Evolutionary conservation across 2,113 vertebrate species (phyloP).

Genomic region (Ia io): DNA sequence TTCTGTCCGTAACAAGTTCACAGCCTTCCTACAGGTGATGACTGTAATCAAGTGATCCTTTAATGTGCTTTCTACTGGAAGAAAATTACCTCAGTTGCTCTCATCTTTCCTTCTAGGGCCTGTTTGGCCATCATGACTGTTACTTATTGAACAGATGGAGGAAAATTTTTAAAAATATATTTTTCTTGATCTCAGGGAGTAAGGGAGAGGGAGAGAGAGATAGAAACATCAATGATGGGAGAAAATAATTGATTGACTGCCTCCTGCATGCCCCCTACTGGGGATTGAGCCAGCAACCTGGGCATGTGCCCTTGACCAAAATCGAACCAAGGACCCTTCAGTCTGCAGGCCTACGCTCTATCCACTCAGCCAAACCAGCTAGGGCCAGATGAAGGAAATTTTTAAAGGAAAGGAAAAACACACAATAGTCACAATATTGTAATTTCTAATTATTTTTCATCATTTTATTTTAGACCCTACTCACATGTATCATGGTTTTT

Average conservation of each 20-base stretch:
- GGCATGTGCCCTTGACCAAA: no score
- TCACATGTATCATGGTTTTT: not conserved
- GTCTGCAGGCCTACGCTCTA: no score
- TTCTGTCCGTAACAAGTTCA: not conserved
- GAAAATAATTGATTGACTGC: no score
- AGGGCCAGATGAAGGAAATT: not conserved
- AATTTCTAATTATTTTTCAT: not conserved
- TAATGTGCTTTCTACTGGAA: not conserved
- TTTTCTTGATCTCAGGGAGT: no score
- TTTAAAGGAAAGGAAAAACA: not conserved
- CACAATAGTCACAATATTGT: not conserved
- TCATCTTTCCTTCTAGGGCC: not conserved
- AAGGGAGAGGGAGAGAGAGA: not conserved
- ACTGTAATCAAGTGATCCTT: not conserved
- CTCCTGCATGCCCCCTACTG: no score
- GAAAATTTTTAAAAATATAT: not conserved
- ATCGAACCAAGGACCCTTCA: no score
- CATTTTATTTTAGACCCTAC: conserved; percentile 30
- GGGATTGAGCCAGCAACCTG: no score
- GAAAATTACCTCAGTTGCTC: not conserved
- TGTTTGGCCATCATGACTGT: not conserved
- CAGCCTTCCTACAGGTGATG: not conserved
- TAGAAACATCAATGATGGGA: no score
- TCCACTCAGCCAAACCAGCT: no score
- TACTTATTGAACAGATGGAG: not conserved